A percentile compares a stretch with the other conserved stretches of the same genome.
phyloP scores from a whole-genome alignment of 2,888 invertebrate genomes.

The Himalopsyche japonica region DNA sequence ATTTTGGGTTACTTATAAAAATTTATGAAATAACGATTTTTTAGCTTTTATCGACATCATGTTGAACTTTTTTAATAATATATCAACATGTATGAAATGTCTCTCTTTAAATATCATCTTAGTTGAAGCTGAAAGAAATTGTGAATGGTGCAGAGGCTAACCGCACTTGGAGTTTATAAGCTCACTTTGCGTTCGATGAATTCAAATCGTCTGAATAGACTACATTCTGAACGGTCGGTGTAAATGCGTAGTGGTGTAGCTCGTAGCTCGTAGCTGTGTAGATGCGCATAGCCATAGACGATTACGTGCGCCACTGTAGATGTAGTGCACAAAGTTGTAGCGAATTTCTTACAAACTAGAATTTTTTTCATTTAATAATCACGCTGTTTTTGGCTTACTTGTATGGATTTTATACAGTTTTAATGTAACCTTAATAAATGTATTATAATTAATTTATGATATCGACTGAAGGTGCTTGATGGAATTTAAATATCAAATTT shows the following conservation, averaged over 20 bases:
- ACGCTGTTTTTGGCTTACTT: no score
- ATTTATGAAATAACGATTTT: no score
- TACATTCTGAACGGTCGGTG: neutral
- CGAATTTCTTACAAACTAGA: neutral
- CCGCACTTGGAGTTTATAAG: conserved; percentile 12
- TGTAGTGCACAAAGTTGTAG: conserved; percentile 22
- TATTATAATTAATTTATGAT: no score
- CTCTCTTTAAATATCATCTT: no score
- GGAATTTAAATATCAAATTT: no score
- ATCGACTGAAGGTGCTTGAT: no score
- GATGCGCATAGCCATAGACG: conserved; percentile 5
- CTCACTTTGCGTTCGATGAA: conserved; percentile 23
- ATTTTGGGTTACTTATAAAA: no score
- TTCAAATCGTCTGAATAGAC: conserved; percentile 17
- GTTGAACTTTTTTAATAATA: no score
- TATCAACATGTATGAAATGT: no score
- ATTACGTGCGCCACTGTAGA: conserved; percentile 23
- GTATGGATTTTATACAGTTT: no score
- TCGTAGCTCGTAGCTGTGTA: neutral
- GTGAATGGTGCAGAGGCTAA: neutral
- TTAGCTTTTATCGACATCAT: no score
- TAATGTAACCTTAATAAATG: no score
- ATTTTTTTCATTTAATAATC: neutral
- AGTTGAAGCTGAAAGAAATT: neutral
- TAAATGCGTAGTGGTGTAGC: neutral